Percentiles rank a stretch among this genome's conserved stretches.
Evolutionary conservation across 2,797 vertebrate genomes (phyloP).

Genomic region (Sebastolobus alascanus): DNA sequence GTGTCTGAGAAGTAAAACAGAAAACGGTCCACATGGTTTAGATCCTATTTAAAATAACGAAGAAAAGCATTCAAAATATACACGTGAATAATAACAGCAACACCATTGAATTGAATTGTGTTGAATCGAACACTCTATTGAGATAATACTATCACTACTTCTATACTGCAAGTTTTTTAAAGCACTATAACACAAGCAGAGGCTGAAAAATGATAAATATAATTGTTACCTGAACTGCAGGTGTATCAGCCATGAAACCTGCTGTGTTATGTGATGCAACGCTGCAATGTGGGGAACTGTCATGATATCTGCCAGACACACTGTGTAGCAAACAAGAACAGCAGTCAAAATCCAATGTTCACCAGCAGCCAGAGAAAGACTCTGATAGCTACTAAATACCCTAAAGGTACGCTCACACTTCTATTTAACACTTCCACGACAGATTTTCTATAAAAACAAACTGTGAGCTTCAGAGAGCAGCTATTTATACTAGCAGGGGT

Average conservation of each 20-base stretch:
- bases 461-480: background rate
- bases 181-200: background rate
- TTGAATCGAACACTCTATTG: background rate
- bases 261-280: conserved; percentile 13
- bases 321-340: conserved; percentile 8
- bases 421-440: background rate
- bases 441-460: background rate
- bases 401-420: background rate
- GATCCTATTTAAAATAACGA: background rate
- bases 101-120: background rate
- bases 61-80: background rate
- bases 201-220: background rate
- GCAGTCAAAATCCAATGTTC: conserved; percentile 7
- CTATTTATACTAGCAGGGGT: background rate
- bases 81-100: background rate
- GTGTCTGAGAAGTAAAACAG: background rate
- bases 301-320: conserved; percentile 17
- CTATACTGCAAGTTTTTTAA: background rate
- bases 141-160: background rate
- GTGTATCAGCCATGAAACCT: background rate
- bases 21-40: background rate
- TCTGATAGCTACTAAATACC: background rate
- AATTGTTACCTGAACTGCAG: conserved; percentile 6
- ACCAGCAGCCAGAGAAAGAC: background rate
- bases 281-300: conserved; percentile 11